Percentiles rank a stretch among this genome's conserved stretches.
phyloP scores from a whole-genome alignment of 2,888 invertebrate genomes.

The Lasioglossum morio region DNA sequence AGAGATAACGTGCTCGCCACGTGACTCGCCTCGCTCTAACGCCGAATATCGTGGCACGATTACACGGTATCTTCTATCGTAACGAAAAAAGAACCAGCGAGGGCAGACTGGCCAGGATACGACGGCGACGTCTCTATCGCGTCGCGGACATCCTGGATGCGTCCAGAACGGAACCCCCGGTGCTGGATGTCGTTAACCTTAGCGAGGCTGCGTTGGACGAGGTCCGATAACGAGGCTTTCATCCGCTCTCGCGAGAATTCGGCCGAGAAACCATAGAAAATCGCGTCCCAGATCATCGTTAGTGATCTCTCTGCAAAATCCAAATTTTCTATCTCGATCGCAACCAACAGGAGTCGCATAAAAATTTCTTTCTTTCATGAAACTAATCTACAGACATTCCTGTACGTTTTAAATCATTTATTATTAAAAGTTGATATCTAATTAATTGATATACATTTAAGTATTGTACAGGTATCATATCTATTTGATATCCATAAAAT shows the following conservation, averaged over 20 bases:
- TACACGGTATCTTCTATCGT: conserved; percentile 47
- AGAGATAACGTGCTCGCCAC: conserved; percentile 42
- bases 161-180: conserved; percentile 51
- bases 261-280: background rate
- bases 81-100: conserved; percentile 46
- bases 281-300: background rate
- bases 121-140: conserved; percentile 71
- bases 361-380: background rate
- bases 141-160: conserved; percentile 76
- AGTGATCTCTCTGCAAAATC: background rate
- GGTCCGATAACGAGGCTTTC: conserved; percentile 55
- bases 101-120: conserved; percentile 70
- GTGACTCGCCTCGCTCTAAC: conserved; percentile 25
- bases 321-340: background rate
- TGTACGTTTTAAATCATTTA: background rate
- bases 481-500: no score
- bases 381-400: background rate
- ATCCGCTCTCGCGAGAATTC: conserved; percentile 24
- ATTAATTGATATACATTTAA: no score
- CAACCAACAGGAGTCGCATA: background rate
- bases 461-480: no score
- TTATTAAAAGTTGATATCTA: no score
- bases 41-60: conserved; percentile 49
- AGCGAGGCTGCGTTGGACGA: conserved; percentile 65
- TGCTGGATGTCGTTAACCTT: conserved; percentile 75